Conservation (phyloP, 2,797 vertebrate species). For the Neosilurus mollespiculum region DNA sequence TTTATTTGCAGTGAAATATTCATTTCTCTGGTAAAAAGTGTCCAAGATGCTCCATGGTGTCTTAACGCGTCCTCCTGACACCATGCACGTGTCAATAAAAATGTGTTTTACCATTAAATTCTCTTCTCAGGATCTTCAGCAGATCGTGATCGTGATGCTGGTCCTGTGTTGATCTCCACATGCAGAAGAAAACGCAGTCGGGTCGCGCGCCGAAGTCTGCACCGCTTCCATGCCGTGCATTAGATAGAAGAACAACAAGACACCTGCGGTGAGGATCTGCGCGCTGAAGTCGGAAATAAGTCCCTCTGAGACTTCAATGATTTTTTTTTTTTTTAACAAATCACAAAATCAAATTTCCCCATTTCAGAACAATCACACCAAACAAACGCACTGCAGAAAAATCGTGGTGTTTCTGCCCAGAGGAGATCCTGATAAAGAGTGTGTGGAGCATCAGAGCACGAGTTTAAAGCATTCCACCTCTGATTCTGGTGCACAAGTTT, state of each 20-base stretch:
- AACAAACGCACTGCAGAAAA: not conserved
- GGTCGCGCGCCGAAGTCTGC: not conserved
- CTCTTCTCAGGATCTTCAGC: not conserved
- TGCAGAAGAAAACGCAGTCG: not conserved
- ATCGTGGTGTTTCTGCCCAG: not conserved
- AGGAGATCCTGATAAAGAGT: no score
- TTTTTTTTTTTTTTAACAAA: not conserved
- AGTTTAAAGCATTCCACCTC: not conserved
- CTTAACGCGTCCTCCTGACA: not conserved
- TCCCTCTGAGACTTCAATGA: not conserved
- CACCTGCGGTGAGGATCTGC: not conserved
- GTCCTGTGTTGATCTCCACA: not conserved
- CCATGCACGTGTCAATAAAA: not conserved
- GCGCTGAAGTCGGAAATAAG: not conserved
- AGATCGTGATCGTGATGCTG: not conserved
- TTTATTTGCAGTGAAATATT: not conserved
- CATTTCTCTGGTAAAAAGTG: not conserved
- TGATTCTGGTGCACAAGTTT: constrained; percentile 17
- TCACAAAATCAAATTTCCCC: not conserved
- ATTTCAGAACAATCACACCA: not conserved
- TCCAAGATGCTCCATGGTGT: not conserved
- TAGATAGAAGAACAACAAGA: no score
- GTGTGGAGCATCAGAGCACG: not conserved
- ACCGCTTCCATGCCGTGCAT: not conserved
- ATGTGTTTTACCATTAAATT: not conserved